Percentiles rank a stretch among this genome's conserved stretches.
Conservation (phyloP, 2,113 vertebrate genomes). For the Aspidoscelis tigris region DNA sequence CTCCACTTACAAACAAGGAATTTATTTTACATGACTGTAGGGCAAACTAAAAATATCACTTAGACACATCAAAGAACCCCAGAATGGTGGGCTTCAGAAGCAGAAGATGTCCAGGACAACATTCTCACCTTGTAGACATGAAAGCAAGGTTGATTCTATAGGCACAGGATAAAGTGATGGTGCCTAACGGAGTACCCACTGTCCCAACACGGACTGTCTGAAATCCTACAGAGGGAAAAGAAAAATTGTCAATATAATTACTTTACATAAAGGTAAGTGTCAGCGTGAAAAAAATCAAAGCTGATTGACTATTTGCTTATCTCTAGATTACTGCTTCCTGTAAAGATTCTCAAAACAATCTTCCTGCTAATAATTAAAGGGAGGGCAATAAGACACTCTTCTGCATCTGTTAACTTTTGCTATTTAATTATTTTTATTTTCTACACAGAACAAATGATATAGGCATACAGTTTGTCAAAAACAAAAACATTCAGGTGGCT, state of each 20-base stretch:
- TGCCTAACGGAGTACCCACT: constrained; percentile 94
- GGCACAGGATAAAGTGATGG: constrained; percentile 95
- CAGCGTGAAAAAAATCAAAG: background rate
- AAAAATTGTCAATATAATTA: constrained; percentile 28
- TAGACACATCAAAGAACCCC: constrained; percentile 31
- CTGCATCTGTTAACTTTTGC: background rate
- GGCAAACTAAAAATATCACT: constrained; percentile 52
- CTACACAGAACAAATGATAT: background rate
- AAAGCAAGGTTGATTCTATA: constrained; percentile 98
- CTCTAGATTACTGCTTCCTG: background rate
- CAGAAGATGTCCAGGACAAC: background rate
- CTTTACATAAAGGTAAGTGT: background rate
- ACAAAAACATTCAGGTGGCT: constrained; percentile 19
- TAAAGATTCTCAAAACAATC: background rate
- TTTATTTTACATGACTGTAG: constrained; percentile 34
- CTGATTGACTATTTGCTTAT: background rate
- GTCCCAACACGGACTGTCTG: constrained; percentile 96
- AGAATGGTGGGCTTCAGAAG: background rate
- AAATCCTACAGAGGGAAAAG: constrained; percentile 82
- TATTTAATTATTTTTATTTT: background rate
- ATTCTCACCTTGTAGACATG: constrained; percentile 93
- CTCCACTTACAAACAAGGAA: constrained; percentile 46
- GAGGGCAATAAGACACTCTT: background rate
- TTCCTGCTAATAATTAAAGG: background rate
- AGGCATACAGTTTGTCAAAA: constrained; percentile 25